Evolutionary conservation across 2,888 invertebrate genomes (phyloP).

Genomic region (Hedya salicella): DNA sequence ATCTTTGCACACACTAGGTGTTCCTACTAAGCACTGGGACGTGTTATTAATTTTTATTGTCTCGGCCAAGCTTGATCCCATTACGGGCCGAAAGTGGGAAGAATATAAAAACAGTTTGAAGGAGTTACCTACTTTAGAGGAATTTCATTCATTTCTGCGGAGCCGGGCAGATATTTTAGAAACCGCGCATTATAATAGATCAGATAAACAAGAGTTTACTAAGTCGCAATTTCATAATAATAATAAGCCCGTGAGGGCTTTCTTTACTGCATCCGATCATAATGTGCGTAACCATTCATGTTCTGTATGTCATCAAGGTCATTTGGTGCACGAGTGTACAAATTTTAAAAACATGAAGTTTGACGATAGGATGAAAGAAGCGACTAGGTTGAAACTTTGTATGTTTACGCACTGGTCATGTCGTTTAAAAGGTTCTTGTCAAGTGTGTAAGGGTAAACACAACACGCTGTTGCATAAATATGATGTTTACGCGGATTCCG

Average conservation of each 20-base stretch:
- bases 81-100: not conserved
- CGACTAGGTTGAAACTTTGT: too few relatives aligned
- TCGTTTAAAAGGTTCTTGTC: conserved; percentile 23
- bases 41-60: not conserved
- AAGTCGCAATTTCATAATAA: too few relatives aligned
- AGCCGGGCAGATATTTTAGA: not conserved
- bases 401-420: not conserved
- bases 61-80: not conserved
- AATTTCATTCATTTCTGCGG: not conserved
- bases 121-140: not conserved
- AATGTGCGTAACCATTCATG: too few relatives aligned
- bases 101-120: not conserved
- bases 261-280: too few relatives aligned
- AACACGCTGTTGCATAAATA: conserved; percentile 6
- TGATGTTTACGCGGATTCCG: too few relatives aligned
- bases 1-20: not conserved
- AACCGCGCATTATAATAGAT: not conserved
- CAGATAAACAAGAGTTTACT: too few relatives aligned
- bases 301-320: too few relatives aligned
- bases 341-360: conserved; percentile 34
- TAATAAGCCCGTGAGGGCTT: too few relatives aligned
- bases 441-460: conserved; percentile 31
- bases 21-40: not conserved
- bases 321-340: conserved; percentile 27
- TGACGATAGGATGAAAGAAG: conserved; percentile 26